Evolutionary conservation across 2,113 vertebrate species (phyloP), one percentile per base, ranked within the genome.

Genomic region (Hymenochirus boettgeri): DNA sequence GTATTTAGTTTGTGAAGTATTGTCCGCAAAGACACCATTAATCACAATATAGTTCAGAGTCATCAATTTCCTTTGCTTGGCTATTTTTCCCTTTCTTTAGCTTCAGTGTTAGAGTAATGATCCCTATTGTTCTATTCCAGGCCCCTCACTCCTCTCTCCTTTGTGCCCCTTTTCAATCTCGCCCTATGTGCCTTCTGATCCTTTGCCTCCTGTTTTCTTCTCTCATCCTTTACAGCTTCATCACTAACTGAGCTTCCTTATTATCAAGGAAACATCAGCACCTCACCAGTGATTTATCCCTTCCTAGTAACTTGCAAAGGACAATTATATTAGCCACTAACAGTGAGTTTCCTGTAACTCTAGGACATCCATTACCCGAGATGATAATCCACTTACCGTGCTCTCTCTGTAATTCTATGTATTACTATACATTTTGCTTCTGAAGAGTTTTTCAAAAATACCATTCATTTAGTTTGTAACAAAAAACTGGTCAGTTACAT

Each of bases 61-160:
- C 54, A 35, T 57, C 26, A 57, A 33, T 35, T 57, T 21, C 31
- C 54, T 31, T 22, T 12, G 54, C 31, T 31, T 23, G 54, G n/a
- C 29, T 57, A 3, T 35, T 57, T 19, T 35, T 57, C 25, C 51
- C n/a, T 55, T 57, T 57, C 29, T 57, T 15, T 55, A 33, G 19
- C 50, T 31, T 25, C 52, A 18, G 52, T 35, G n/a, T 57, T 57
- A 10, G 29, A 57, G 37, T 57, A 57, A 57, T 57, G 54, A 57
- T 29, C 31, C 19, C 26, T 31, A 21, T 48, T 48, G 21, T 48
- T 48, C 46, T 48, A 12, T 21, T 11, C 19, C 4, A 9, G 22
- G 18, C 21, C 19, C n/a, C 46, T 22, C 18, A 21, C 46, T 7
- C 21, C 21, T 7, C 46, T 48, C 18, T 22, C 7, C 46, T 19